Conservation (phyloP, 64 coral and sea anemone genomes). For the Pachyseris speciosa region DNA sequence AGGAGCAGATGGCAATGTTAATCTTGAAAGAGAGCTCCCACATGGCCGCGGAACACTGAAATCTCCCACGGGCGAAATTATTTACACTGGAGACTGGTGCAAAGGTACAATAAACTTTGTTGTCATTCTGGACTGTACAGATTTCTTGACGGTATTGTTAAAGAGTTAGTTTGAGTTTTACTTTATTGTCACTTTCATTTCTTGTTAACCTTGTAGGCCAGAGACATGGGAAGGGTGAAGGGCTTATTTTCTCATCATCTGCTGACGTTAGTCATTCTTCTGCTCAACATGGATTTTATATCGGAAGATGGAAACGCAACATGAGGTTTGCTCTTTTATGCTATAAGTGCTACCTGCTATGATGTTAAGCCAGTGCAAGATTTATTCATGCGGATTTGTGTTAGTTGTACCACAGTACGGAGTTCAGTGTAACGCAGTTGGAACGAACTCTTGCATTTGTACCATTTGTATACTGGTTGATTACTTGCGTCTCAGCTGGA, state of each 20-base stretch:
- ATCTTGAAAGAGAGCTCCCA: not conserved
- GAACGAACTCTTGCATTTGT: too few relatives aligned
- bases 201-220: constrained; percentile 17
- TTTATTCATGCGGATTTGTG: too few relatives aligned
- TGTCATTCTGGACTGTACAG: too few relatives aligned
- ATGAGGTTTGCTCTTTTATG: constrained; percentile 35
- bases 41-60: constrained; percentile 42
- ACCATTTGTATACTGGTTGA: too few relatives aligned
- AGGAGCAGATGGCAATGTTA: too few relatives aligned
- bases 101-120: constrained; percentile 29
- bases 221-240: constrained; percentile 48
- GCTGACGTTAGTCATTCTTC: not conserved
- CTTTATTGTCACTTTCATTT: not conserved
- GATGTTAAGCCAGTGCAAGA: too few relatives aligned
- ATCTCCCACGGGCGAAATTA: not conserved
- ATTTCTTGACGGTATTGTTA: too few relatives aligned
- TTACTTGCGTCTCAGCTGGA: too few relatives aligned
- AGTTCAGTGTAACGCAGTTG: too few relatives aligned
- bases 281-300: constrained; percentile 38
- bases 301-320: constrained; percentile 49
- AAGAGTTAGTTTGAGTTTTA: not conserved
- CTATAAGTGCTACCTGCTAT: too few relatives aligned
- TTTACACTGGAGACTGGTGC: constrained; percentile 43
- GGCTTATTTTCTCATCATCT: not conserved
- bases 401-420: too few relatives aligned